Conservation (phyloP, 2,113 vertebrate genomes). For the Syngnathus scovelli region DNA sequence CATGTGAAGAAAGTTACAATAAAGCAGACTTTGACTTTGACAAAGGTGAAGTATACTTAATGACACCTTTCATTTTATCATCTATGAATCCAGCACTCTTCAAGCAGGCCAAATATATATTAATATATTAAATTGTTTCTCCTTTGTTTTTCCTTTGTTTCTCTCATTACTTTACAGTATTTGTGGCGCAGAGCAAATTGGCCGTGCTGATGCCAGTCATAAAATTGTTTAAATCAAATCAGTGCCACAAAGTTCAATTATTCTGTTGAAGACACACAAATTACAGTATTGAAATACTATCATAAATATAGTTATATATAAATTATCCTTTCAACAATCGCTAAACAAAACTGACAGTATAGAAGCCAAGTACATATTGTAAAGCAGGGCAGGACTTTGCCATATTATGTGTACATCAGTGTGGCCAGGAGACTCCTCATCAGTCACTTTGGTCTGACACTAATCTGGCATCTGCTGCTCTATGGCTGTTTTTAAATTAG, state of each 20-base stretch:
- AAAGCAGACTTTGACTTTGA: background rate
- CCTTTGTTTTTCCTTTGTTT: conserved; percentile 3
- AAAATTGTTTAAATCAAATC: conserved; percentile 61
- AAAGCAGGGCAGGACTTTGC: conserved; percentile 20
- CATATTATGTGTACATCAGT: conserved; percentile 12
- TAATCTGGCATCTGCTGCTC: conserved; percentile 60
- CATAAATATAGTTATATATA: conserved; percentile 15
- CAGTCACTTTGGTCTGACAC: conserved; percentile 56
- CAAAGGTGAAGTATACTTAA: background rate
- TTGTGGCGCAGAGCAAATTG: conserved; percentile 41
- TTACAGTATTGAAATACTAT: background rate
- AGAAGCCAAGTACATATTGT: conserved; percentile 17
- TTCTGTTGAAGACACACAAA: background rate
- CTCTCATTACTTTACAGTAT: conserved; percentile 36
- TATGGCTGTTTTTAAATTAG: conserved; percentile 56
- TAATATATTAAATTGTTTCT: conserved; percentile 39
- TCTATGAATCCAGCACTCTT: conserved; percentile 7
- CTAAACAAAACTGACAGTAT: conserved; percentile 33
- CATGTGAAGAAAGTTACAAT: no score
- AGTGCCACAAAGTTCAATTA: conserved; percentile 38
- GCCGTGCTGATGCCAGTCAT: conserved; percentile 45
- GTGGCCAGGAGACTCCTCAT: conserved; percentile 52
- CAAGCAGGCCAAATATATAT: conserved; percentile 17
- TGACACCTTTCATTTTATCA: background rate
- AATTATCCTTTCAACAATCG: conserved; percentile 25